A percentile compares a stretch with the other conserved stretches of the same genome.
phyloP scores from a whole-genome alignment of 2,797 vertebrate genomes.

The Rallus crepitans region DNA sequence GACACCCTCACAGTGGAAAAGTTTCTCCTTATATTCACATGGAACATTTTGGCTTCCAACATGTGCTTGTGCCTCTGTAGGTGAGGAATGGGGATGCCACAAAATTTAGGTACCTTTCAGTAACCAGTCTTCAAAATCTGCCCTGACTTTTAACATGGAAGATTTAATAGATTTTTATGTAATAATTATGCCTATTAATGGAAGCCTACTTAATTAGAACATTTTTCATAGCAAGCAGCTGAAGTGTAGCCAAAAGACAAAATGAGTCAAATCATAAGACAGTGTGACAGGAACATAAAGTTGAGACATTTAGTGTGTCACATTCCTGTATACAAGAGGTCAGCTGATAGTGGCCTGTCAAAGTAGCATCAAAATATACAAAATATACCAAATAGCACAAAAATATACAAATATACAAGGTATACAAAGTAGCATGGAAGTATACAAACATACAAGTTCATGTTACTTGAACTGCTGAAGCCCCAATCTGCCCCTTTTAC shows the following conservation, averaged over 20 bases:
- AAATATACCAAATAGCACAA: too few relatives aligned
- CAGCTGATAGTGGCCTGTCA: neutral
- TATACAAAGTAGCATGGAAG: neutral
- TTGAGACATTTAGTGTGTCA: neutral
- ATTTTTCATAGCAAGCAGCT: neutral
- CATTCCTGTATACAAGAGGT: neutral
- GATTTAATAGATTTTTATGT: neutral
- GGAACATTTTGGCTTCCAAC: neutral
- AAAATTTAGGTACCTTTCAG: neutral
- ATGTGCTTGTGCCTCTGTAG: accelerated
- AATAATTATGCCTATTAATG: neutral
- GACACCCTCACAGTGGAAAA: too few relatives aligned
- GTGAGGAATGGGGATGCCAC: accelerated
- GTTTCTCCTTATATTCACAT: too few relatives aligned
- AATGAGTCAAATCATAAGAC: neutral
- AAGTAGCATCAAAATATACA: neutral
- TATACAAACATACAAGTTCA: neutral
- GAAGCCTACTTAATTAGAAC: neutral
- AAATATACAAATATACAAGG: neutral
- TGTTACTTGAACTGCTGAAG: neutral
- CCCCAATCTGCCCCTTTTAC: neutral
- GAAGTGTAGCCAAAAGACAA: neutral
- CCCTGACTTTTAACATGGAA: neutral
- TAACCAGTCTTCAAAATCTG: neutral
- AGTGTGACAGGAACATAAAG: neutral